Evolutionary conservation across 2,888 invertebrate genomes (phyloP).

Genomic region (Lepidochrysops patricia): DNA sequence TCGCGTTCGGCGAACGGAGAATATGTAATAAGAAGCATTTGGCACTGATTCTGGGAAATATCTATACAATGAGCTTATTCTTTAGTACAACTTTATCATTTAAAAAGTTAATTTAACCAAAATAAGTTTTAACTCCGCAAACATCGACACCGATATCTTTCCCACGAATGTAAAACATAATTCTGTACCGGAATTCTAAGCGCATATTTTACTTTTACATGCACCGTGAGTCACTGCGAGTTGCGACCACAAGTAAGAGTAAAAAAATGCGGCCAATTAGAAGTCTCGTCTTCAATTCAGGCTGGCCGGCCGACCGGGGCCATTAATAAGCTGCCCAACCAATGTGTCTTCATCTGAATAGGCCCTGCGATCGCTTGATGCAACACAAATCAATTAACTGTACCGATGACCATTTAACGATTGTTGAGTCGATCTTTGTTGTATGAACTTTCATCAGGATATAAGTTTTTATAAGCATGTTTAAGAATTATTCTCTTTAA

Average conservation of each 20-base stretch:
- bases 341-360: conserved; percentile 41
- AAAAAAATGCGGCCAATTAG: conserved; percentile 39
- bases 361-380: conserved; percentile 17
- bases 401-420: background rate
- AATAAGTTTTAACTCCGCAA: background rate
- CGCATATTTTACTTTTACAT: conserved; percentile 11
- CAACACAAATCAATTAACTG: conserved; percentile 4
- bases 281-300: conserved; percentile 39
- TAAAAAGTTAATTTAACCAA: background rate
- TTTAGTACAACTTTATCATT: background rate
- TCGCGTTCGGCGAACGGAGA: background rate
- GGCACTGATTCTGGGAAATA: background rate
- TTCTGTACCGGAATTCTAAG: background rate
- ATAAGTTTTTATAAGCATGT: background rate
- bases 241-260: conserved; percentile 20
- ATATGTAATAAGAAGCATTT: background rate
- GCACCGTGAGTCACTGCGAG: conserved; percentile 28
- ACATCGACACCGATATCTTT: background rate
- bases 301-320: conserved; percentile 29
- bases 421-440: conserved; percentile 4
- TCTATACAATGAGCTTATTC: background rate
- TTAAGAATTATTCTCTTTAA: background rate
- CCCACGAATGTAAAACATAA: background rate
- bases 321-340: conserved; percentile 38
- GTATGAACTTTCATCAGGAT: background rate